These are phyloP conservation scores for Myzus persicae DNA, from an alignment of 1,140 invertebrate genomes.

Conservation along the genomic window DNA sequence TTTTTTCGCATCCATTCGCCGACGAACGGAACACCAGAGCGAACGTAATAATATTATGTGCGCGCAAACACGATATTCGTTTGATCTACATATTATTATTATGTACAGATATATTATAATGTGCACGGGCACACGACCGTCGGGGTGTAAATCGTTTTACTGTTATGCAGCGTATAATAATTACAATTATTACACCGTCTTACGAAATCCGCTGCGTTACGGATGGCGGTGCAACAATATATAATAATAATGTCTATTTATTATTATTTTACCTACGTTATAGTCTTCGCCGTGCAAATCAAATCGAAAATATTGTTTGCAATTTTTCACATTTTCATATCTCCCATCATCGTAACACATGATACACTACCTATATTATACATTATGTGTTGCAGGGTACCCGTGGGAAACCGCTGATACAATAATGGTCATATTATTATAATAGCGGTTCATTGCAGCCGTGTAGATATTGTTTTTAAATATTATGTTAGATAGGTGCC, in stretches of 20 bases:
- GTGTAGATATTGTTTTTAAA: neutral
- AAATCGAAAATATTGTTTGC: neutral
- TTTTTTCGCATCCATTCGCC: neutral
- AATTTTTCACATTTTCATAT: no score
- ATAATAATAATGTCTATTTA: neutral
- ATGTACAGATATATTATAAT: neutral
- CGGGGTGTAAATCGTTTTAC: slow-evolving; percentile 25
- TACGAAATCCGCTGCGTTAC: neutral
- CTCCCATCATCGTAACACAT: no score
- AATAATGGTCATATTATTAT: no score
- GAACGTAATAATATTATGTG: neutral
- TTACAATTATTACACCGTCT: slow-evolving; percentile 11
- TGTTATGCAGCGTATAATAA: slow-evolving; percentile 10
- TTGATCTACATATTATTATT: neutral
- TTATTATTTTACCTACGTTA: neutral
- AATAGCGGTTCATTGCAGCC: neutral
- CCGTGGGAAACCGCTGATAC: neutral
- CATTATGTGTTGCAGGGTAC: neutral
- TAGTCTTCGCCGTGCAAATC: neutral
- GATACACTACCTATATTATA: no score
- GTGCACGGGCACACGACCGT: neutral
- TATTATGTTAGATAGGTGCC: no score
- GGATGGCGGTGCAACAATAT: neutral
- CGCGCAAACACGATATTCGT: neutral
- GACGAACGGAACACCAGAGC: neutral